A percentile compares a stretch with the other conserved stretches of the same genome.
Evolutionary conservation across 37 sponge, comb jelly and placozoan genomes (phyloP).

Genomic region (Theonella swinhoei): DNA sequence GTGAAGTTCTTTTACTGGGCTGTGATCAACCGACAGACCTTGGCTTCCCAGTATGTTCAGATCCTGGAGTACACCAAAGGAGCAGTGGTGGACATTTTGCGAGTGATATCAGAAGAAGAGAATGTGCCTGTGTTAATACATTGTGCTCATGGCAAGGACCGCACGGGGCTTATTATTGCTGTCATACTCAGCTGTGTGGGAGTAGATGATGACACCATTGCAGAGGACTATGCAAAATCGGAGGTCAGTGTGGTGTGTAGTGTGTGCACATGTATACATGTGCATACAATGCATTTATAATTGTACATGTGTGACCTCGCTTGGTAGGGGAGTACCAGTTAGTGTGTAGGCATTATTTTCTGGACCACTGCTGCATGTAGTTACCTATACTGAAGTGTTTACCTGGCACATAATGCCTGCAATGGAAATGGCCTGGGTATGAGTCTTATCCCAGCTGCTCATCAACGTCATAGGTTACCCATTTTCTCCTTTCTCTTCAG

Average conservation of each 20-base stretch:
- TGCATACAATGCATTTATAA: neutral
- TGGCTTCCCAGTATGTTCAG: slow-evolving; percentile 71
- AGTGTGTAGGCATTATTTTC: too few relatives aligned
- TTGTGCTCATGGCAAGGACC: slow-evolving; percentile 92
- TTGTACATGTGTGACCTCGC: neutral
- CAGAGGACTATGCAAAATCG: slow-evolving; percentile 76
- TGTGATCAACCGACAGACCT: slow-evolving; percentile 50
- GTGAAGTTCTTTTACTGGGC: slow-evolving; percentile 65
- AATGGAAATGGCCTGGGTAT: too few relatives aligned
- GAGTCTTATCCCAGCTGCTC: too few relatives aligned
- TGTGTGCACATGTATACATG: neutral
- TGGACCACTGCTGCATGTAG: too few relatives aligned
- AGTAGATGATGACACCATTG: slow-evolving; percentile 75
- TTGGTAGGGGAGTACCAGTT: too few relatives aligned
- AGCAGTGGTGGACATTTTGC: slow-evolving; percentile 58
- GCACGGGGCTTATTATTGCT: slow-evolving; percentile 76
- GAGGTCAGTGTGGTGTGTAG: slow-evolving; percentile 43
- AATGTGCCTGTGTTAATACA: slow-evolving; percentile 79
- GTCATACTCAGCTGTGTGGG: slow-evolving; percentile 69
- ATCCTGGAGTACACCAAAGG: slow-evolving; percentile 72
- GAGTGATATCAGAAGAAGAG: slow-evolving; percentile 40
- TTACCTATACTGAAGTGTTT: too few relatives aligned
- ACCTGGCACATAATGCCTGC: too few relatives aligned
- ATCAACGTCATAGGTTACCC: too few relatives aligned
- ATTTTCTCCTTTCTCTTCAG: too few relatives aligned